Conservation (phyloP, 92 coral and sea anemone genomes). For the Isaurus tuberculatus region DNA sequence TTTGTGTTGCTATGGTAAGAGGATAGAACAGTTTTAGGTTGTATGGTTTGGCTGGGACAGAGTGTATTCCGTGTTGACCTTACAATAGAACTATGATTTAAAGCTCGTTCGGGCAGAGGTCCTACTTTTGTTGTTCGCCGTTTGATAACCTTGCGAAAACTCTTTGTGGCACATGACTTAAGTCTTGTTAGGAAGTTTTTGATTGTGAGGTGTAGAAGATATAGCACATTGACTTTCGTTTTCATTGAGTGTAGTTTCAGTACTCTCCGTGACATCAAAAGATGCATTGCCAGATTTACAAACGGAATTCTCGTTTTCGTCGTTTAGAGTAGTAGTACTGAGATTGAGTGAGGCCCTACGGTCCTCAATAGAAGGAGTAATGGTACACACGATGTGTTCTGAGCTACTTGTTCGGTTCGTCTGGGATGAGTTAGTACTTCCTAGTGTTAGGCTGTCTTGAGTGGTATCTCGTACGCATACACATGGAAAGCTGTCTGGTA, state of each 20-base stretch:
- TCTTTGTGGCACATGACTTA: conserved; percentile 15
- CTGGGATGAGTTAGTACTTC: conserved; percentile 14
- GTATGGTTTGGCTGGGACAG: conserved; percentile 5
- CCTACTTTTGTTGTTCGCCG: conserved; percentile 16
- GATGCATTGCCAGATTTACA: conserved; percentile 5
- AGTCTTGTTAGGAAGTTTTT: conserved; percentile 16
- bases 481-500: neutral
- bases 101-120: conserved; percentile 1
- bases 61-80: neutral
- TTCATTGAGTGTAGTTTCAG: conserved; percentile 13
- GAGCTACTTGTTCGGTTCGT: conserved; percentile 10
- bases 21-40: conserved; percentile 2
- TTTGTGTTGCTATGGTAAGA: conserved; percentile 1
- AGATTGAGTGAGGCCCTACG: conserved; percentile 19
- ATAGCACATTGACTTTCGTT: conserved; percentile 15
- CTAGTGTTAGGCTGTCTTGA: conserved; percentile 20
- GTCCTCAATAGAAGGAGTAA: conserved; percentile 17
- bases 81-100: neutral
- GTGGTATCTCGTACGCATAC: neutral
- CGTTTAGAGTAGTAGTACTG: conserved; percentile 12
- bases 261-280: conserved; percentile 16
- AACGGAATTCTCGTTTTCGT: conserved; percentile 11
- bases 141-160: conserved; percentile 22
- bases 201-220: conserved; percentile 11
- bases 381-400: conserved; percentile 11